phyloP scores from a whole-genome alignment of 53 echinoderm and acorn worm species.

The Mesocentrotus franciscanus region DNA sequence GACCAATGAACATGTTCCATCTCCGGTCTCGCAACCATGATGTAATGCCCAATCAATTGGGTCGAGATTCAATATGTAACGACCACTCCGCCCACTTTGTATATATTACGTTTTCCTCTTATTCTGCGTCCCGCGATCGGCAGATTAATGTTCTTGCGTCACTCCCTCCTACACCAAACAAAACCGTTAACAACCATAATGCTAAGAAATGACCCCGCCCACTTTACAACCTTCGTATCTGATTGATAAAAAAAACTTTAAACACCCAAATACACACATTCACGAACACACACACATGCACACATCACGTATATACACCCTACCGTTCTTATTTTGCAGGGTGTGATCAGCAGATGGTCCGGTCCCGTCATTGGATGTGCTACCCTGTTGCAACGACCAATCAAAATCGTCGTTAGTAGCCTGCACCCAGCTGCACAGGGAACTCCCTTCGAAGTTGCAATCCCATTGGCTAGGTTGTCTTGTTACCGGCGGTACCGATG shows the following conservation, averaged over 20 bases:
- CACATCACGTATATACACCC: neutral
- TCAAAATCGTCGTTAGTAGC: constrained; percentile 84
- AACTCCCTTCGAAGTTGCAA: constrained; percentile 82
- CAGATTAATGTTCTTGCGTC: neutral
- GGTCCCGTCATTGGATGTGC: constrained; percentile 67
- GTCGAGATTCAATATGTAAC: too few relatives aligned
- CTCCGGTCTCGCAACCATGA: too few relatives aligned
- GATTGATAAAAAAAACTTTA: too few relatives aligned
- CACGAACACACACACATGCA: neutral
- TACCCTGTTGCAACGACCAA: constrained; percentile 81
- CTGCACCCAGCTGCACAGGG: constrained; percentile 87
- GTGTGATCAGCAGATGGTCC: constrained; percentile 90
- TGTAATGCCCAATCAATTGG: too few relatives aligned
- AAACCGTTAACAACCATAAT: too few relatives aligned
- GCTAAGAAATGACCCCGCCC: too few relatives aligned
- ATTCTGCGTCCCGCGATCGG: constrained; percentile 77
- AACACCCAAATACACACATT: too few relatives aligned
- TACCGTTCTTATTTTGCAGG: constrained; percentile 65
- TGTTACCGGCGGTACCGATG: neutral
- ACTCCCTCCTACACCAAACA: too few relatives aligned
- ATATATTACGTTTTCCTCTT: neutral
- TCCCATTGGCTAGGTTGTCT: constrained; percentile 66
- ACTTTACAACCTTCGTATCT: too few relatives aligned
- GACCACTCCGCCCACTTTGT: too few relatives aligned
- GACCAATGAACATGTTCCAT: too few relatives aligned